Conservation (phyloP, 2,113 vertebrate species). For the Grantiella picta region DNA sequence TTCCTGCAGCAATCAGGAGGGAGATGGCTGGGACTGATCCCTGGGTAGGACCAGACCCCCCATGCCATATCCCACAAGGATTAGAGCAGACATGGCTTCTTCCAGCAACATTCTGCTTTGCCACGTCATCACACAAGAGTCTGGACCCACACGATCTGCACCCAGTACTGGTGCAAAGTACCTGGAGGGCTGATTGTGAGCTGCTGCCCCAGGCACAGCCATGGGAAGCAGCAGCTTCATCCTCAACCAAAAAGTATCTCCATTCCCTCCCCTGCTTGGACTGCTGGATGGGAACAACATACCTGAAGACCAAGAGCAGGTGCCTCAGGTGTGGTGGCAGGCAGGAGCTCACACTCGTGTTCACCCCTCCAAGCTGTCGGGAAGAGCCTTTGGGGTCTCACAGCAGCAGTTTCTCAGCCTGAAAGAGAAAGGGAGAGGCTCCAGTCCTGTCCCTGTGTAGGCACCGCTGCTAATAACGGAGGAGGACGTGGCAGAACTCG, state of each 20-base stretch:
- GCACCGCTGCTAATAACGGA: neutral
- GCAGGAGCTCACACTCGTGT: neutral
- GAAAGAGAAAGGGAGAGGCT: slow-evolving; percentile 32
- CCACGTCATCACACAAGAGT: neutral
- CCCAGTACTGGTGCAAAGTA: neutral
- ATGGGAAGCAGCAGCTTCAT: neutral
- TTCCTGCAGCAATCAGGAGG: accelerated
- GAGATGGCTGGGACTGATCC: neutral
- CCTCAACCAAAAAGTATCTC: neutral
- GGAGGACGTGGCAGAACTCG: neutral
- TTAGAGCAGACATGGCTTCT: neutral
- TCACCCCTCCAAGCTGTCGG: neutral
- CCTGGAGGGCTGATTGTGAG: accelerated
- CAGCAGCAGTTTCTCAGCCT: slow-evolving; percentile 54
- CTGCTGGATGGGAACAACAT: neutral
- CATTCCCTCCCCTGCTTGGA: neutral
- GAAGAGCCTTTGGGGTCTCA: slow-evolving; percentile 19
- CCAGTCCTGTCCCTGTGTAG: neutral
- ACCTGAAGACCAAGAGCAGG: slow-evolving; percentile 36
- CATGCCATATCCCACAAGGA: accelerated
- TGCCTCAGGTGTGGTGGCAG: neutral
- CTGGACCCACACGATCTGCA: neutral
- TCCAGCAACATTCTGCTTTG: accelerated
- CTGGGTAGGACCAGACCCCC: accelerated
- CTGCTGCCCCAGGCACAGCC: neutral